A percentile compares a stretch with the other conserved stretches of the same genome.
These are phyloP conservation scores for Chrysemys picta DNA, from an alignment of 2,113 vertebrate genomes.

Conservation along the genomic window DNA sequence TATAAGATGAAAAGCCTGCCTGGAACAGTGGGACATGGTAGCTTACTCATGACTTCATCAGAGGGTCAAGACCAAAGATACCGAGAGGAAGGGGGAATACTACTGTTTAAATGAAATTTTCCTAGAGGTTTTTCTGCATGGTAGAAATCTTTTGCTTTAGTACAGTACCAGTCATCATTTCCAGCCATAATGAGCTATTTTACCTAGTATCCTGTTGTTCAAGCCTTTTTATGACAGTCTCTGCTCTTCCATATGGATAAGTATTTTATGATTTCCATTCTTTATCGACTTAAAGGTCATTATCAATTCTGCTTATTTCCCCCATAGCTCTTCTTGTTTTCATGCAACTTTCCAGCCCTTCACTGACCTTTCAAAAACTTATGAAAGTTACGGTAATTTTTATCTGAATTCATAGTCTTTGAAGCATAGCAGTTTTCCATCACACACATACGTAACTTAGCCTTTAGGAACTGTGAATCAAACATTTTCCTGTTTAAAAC, in stretches of 20 bases:
- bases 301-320: constrained; percentile 71
- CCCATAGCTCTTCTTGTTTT: constrained; percentile 60
- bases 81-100: not conserved
- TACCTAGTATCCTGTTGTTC: constrained; percentile 14
- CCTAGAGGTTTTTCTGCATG: not conserved
- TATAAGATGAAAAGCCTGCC: constrained; percentile 27
- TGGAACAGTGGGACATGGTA: not conserved
- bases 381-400: constrained; percentile 65
- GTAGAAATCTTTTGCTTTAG: not conserved
- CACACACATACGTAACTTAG: constrained; percentile 19
- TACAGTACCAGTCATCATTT: not conserved
- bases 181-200: constrained; percentile 45
- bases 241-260: constrained; percentile 44
- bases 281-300: constrained; percentile 74
- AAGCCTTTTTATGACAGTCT: constrained; percentile 39
- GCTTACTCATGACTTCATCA: not conserved
- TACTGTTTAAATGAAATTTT: not conserved
- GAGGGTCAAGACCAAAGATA: not conserved
- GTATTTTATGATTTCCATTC: constrained; percentile 57
- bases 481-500: constrained; percentile 58
- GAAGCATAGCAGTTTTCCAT: constrained; percentile 58
- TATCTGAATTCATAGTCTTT: constrained; percentile 60
- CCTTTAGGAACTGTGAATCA: constrained; percentile 68
- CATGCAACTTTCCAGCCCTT: constrained; percentile 54
- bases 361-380: constrained; percentile 74